phyloP scores from a whole-genome alignment of 1,140 invertebrate genomes.

The Panagrolaimus sp. region DNA sequence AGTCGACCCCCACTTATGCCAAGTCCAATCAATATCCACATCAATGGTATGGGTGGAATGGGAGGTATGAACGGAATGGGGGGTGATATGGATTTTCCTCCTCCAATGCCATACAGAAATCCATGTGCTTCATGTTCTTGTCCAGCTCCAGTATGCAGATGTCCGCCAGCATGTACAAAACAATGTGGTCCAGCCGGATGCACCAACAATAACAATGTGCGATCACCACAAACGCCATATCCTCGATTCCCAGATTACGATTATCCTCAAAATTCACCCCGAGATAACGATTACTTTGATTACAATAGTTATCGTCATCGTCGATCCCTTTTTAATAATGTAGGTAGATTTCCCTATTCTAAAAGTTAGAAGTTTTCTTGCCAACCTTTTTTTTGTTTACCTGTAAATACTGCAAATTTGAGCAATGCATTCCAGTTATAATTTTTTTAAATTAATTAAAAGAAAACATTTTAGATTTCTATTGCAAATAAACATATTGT shows the following conservation, averaged over 20 bases:
- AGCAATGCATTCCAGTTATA: too few species aligned
- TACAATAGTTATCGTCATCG: constrained; percentile 9
- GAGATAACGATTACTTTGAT: not conserved
- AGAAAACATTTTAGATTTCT: too few species aligned
- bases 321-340: not conserved
- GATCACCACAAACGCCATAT: not conserved
- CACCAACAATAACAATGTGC: too few species aligned
- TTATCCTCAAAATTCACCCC: not conserved
- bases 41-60: not conserved
- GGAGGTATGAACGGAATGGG: too few species aligned
- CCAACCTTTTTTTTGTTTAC: too few species aligned
- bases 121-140: constrained; percentile 1
- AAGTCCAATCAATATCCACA: constrained; percentile 2
- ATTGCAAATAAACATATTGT: too few species aligned
- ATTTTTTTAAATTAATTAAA: too few species aligned
- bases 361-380: too few species aligned
- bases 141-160: too few species aligned
- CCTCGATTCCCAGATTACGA: constrained; percentile 1
- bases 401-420: too few species aligned
- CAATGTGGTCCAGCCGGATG: not conserved
- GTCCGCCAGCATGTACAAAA: not conserved
- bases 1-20: not conserved
- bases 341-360: too few species aligned
- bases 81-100: not conserved
- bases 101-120: not conserved